These are phyloP conservation scores for Hassar affinis DNA, from an alignment of 2,113 vertebrate genomes.

Conservation along the genomic window DNA sequence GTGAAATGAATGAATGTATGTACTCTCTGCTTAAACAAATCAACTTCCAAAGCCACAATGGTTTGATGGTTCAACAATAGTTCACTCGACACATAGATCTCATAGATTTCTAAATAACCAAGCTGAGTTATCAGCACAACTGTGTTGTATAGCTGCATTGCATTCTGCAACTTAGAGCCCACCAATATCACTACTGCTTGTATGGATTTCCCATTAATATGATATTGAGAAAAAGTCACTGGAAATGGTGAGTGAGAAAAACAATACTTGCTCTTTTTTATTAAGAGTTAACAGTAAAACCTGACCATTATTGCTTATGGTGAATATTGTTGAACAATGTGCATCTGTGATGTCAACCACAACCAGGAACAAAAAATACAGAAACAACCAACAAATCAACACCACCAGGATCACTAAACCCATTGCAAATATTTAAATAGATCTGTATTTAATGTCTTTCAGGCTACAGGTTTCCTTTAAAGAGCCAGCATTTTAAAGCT, in stretches of 20 bases:
- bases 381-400: neutral
- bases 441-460: neutral
- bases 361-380: neutral
- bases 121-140: neutral
- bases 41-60: neutral
- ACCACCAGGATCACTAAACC: neutral
- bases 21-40: neutral
- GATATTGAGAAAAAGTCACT: neutral
- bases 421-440: neutral
- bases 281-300: neutral
- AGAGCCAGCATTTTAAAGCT: constrained; percentile 26
- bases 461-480: neutral
- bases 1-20: neutral
- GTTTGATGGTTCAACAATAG: neutral
- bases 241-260: neutral
- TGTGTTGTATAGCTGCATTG: neutral
- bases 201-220: neutral
- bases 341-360: neutral
- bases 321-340: neutral
- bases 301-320: neutral
- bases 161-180: neutral
- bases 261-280: neutral
- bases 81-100: neutral
- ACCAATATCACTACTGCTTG: neutral
- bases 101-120: neutral